These are phyloP conservation scores for Helicoverpa armigera DNA, from an alignment of 1,140 invertebrate species.

Conservation along the genomic window DNA sequence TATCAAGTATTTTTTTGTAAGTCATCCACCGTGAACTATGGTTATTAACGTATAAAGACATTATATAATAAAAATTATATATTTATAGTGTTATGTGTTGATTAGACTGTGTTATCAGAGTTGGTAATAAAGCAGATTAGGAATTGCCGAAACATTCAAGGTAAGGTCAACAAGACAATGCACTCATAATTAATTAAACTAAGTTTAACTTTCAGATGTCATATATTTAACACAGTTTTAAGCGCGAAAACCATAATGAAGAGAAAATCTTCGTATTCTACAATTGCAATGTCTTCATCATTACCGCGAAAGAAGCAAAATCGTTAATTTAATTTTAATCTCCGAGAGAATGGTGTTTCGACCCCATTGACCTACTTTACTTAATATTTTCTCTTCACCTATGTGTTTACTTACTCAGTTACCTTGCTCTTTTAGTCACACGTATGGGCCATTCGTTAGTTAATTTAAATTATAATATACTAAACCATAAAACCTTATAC, in stretches of 20 bases:
- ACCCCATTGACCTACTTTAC: constrained; percentile 30
- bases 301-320: not conserved
- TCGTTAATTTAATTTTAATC: constrained; percentile 1
- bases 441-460: not conserved
- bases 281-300: not conserved
- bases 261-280: no score
- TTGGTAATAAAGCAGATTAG: constrained; percentile 61
- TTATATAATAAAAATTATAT: constrained; percentile 48
- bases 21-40: constrained; percentile 58
- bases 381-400: constrained; percentile 17
- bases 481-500: not conserved
- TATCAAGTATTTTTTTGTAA: constrained; percentile 68
- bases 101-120: constrained; percentile 68
- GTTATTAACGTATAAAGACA: constrained; percentile 50
- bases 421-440: not conserved
- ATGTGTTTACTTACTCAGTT: constrained; percentile 14
- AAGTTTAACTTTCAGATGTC: not conserved
- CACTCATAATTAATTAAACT: constrained; percentile 34
- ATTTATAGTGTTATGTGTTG: constrained; percentile 59
- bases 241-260: not conserved
- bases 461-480: not conserved
- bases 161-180: constrained; percentile 60
- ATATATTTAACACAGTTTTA: not conserved
- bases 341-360: constrained; percentile 16
- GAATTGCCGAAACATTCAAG: constrained; percentile 82